Evolutionary conservation across 2,113 vertebrate genomes (phyloP).

Genomic region (Nesospiza acunhae): DNA sequence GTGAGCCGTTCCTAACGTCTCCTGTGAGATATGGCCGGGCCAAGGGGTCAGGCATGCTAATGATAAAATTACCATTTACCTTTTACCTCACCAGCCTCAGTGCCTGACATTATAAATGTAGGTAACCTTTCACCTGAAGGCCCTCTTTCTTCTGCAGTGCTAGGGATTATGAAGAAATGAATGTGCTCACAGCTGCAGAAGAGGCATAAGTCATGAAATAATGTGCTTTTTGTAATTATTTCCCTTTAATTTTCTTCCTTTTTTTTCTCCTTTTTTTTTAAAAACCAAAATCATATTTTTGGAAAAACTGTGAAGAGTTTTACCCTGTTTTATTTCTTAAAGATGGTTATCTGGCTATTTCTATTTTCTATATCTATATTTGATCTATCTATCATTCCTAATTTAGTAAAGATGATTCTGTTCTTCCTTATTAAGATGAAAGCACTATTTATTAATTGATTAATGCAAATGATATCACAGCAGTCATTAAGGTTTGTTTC

Average conservation of each 20-base stretch:
- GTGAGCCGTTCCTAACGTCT: conserved; percentile 70
- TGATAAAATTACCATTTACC: conserved; percentile 85
- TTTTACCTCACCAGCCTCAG: conserved; percentile 72
- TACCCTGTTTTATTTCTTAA: not conserved
- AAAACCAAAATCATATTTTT: not conserved
- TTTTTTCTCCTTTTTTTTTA: not conserved
- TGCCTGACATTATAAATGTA: conserved; percentile 82
- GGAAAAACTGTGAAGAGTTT: not conserved
- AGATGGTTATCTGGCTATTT: not conserved
- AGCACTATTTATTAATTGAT: not conserved
- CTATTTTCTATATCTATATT: not conserved
- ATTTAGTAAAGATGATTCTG: not conserved
- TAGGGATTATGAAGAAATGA: conserved; percentile 54
- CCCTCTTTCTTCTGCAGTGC: conserved; percentile 63
- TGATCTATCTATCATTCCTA: not conserved
- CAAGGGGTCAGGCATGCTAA: conserved; percentile 82
- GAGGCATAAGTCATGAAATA: not conserved
- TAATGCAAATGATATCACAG: not conserved
- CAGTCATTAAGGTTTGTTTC: not conserved
- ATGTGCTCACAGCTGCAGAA: conserved; percentile 37
- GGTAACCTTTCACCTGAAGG: conserved; percentile 81
- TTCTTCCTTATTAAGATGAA: not conserved
- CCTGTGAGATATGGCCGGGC: conserved; percentile 72
- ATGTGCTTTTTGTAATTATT: not conserved
- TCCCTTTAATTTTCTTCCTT: not conserved